A percentile compares a stretch with the other conserved stretches of the same genome.
Evolutionary conservation across 2,113 vertebrate genomes (phyloP).

Genomic region (Tachuris rubrigastra): DNA sequence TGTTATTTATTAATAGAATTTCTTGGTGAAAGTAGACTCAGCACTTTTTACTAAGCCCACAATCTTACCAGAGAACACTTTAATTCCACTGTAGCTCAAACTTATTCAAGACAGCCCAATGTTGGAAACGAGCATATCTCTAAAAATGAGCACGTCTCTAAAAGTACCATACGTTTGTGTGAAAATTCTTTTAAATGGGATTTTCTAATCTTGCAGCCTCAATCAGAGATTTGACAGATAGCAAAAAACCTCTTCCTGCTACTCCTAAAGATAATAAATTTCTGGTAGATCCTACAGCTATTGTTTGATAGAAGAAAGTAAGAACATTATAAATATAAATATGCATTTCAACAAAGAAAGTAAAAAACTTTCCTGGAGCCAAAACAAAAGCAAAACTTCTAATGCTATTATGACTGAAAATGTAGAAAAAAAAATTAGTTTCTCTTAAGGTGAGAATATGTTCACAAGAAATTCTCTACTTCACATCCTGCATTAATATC

Average conservation of each 20-base stretch:
- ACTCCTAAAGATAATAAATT: neutral
- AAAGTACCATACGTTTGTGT: neutral
- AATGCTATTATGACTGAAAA: neutral
- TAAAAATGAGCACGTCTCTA: neutral
- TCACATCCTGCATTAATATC: neutral
- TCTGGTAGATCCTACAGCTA: neutral
- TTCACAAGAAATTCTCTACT: neutral
- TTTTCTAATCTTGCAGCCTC: conserved; percentile 1
- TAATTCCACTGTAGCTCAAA: neutral
- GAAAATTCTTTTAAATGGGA: neutral
- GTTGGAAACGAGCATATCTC: neutral
- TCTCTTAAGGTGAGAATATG: neutral
- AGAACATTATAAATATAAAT: neutral
- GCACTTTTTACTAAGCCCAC: neutral
- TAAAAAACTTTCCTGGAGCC: neutral
- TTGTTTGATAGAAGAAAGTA: neutral
- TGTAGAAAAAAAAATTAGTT: neutral
- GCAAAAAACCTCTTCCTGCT: neutral
- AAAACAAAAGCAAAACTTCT: neutral
- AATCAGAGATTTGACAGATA: neutral
- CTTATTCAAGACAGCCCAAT: neutral
- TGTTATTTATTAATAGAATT: neutral
- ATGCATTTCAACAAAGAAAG: neutral
- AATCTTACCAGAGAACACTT: neutral
- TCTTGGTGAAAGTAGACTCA: neutral